A percentile compares a stretch with the other conserved stretches of the same genome.
phyloP scores from a whole-genome alignment of 2,113 vertebrate species.

The Cinclus cinclus region DNA sequence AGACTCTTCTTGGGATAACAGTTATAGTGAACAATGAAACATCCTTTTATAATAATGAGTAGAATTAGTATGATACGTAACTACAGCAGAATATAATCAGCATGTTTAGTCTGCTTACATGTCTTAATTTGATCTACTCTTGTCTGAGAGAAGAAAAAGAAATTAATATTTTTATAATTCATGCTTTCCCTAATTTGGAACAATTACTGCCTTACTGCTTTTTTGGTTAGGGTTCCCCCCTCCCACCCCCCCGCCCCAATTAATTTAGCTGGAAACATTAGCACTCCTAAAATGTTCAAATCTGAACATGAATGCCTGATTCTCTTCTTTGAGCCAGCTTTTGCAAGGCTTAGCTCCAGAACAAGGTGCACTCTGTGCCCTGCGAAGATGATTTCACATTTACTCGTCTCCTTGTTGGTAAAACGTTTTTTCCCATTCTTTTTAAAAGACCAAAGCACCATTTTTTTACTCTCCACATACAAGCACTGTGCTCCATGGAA shows the following conservation, averaged over 20 bases:
- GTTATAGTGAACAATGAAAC: slow-evolving; percentile 53
- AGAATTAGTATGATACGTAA: slow-evolving; percentile 50
- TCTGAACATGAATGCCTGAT: neutral
- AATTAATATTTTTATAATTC: neutral
- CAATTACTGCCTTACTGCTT: neutral
- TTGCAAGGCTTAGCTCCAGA: slow-evolving; percentile 9
- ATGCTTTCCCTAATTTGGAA: slow-evolving; percentile 10
- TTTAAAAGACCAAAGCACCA: slow-evolving; percentile 30
- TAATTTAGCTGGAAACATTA: slow-evolving; percentile 6
- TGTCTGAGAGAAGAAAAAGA: neutral
- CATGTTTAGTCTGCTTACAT: slow-evolving; percentile 33
- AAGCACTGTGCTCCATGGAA: slow-evolving; percentile 46
- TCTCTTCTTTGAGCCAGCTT: slow-evolving; percentile 14
- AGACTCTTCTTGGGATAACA: slow-evolving; percentile 53
- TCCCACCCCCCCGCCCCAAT: neutral
- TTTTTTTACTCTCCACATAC: slow-evolving; percentile 37
- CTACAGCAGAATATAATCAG: slow-evolving; percentile 55
- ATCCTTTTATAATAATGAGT: slow-evolving; percentile 42
- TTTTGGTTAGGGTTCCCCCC: neutral
- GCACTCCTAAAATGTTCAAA: slow-evolving; percentile 6
- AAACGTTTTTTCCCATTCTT: neutral
- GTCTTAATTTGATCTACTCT: slow-evolving; percentile 7
- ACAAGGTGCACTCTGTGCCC: slow-evolving; percentile 1
- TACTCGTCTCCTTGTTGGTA: slow-evolving; percentile 12
- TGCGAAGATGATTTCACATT: slow-evolving; percentile 19